Conservation (phyloP, 2,888 invertebrate species). For the Zaprionus obscuricornis region DNA sequence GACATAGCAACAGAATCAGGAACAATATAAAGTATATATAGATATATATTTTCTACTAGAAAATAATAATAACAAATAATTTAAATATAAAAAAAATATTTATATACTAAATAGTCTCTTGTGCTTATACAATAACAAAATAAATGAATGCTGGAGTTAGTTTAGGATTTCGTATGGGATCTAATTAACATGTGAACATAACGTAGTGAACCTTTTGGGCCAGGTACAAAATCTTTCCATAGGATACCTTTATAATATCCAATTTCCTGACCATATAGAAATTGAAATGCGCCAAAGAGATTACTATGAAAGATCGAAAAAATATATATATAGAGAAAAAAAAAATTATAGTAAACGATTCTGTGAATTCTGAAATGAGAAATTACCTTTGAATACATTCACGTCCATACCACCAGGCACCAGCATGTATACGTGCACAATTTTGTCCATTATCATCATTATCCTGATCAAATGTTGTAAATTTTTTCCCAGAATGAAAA, state of each 20-base stretch:
- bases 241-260: conserved; percentile 58
- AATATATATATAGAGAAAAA: too few species aligned
- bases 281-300: conserved; percentile 59
- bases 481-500: conserved; percentile 61
- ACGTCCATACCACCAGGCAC: conserved; percentile 68
- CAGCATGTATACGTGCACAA: conserved; percentile 56
- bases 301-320: too few species aligned
- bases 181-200: conserved; percentile 62
- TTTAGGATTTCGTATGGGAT: conserved; percentile 22
- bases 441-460: conserved; percentile 66
- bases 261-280: conserved; percentile 38
- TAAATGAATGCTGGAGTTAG: too few species aligned
- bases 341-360: too few species aligned
- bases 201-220: conserved; percentile 56
- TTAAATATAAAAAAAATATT: background rate
- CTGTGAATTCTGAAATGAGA: too few species aligned
- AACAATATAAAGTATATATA: too few species aligned
- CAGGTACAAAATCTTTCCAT: conserved; percentile 54
- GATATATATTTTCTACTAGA: too few species aligned
- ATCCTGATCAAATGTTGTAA: conserved; percentile 66
- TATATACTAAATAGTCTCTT: conserved; percentile 2
- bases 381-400: conserved; percentile 56
- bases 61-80: too few species aligned
- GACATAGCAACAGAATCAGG: too few species aligned
- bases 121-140: conserved; percentile 7